Evolutionary conservation across 1,140 invertebrate species (phyloP).

Genomic region (Temnothorax longispinosus): DNA sequence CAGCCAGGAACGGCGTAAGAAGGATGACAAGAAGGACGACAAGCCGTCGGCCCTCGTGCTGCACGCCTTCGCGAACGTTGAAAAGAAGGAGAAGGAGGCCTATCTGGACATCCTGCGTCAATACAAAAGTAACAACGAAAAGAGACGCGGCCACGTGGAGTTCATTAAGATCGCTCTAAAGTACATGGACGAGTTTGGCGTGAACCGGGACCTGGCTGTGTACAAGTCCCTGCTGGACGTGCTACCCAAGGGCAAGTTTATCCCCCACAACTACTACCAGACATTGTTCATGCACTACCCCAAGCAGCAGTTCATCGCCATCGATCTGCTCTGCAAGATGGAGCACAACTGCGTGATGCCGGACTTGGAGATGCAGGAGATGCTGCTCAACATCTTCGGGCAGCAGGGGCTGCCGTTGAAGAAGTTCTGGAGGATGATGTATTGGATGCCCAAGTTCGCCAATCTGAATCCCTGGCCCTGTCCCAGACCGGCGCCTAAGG

Average conservation of each 20-base stretch:
- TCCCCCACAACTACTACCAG: slow-evolving; percentile 93
- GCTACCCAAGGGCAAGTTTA: slow-evolving; percentile 96
- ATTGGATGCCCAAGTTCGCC: slow-evolving; percentile 99
- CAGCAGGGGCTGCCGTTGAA: slow-evolving; percentile 90
- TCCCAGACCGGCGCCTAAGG: slow-evolving; percentile 90
- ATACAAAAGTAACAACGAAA: slow-evolving; percentile 88
- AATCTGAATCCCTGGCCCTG: slow-evolving; percentile 96
- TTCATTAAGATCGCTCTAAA: slow-evolving; percentile 96
- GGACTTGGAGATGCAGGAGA: slow-evolving; percentile 94
- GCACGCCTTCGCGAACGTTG: slow-evolving; percentile 85
- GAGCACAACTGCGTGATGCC: slow-evolving; percentile 96
- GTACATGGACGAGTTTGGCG: slow-evolving; percentile 96
- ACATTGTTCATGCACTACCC: slow-evolving; percentile 96
- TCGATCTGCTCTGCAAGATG: slow-evolving; percentile 96
- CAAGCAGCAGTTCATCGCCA: slow-evolving; percentile 96
- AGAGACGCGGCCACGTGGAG: slow-evolving; percentile 93
- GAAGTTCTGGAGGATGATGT: slow-evolving; percentile 97
- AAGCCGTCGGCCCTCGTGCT: background rate
- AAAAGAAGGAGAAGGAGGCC: slow-evolving; percentile 90
- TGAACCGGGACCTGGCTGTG: slow-evolving; percentile 95
- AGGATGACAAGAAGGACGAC: background rate
- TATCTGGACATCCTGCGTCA: slow-evolving; percentile 92
- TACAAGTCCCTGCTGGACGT: slow-evolving; percentile 97
- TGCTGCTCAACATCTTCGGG: slow-evolving; percentile 95
- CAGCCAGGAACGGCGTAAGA: background rate